Base-by-base conservation (phyloP, 2,888 invertebrate species). In the Andricus quercusramuli region DNA sequence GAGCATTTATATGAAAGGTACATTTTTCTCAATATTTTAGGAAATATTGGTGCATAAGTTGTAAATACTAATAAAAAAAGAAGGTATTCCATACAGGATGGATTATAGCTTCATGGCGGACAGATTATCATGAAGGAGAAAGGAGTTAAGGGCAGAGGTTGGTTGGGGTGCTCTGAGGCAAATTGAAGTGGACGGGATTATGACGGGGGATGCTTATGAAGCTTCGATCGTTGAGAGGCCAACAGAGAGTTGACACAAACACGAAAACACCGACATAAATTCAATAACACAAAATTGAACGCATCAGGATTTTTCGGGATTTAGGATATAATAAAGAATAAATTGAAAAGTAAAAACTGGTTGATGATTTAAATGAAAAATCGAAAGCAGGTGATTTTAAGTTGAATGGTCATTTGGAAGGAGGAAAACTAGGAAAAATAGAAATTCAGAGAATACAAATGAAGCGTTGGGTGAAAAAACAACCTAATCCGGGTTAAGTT, bases 151-250 rank as follows among this genome's bases (percentile, higher is more conserved):
- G 25, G 2, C 20, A 74, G n/a, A n/a, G 56, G 32, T 56, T 20
- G 13, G 15, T 51, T 56, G 32, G 13, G 56, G n/a, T 64, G 29
- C 32, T 74, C 17, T 32, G n/a, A 56, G 74, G n/a, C 8, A 32
- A 37, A 56, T 74, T 74, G 20, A 74, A 59, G n/a, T n/a, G 15
- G 32, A 37, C 56, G 51, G 56, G 22, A 37, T 56, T 64, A 29
- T 64, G 29, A 29, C 29, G 4, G 32, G 56, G 56, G 5, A 56
- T 74, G 37, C 37, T 56, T 74, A 32, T 74, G 56, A 74, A 15
- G 22, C n/a, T 59, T 59, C 20, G 20, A 59, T 59, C 59, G 22
- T 11, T 59, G 3, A 59, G 22, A 59, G 13, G 11, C 4, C 22
- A 59, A 22, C 3, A 59, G 22, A 56, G 11, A 59, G n/a, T 8